Evolutionary conservation across 2,888 invertebrate genomes (phyloP).

Genomic region (Steromphala cineraria): DNA sequence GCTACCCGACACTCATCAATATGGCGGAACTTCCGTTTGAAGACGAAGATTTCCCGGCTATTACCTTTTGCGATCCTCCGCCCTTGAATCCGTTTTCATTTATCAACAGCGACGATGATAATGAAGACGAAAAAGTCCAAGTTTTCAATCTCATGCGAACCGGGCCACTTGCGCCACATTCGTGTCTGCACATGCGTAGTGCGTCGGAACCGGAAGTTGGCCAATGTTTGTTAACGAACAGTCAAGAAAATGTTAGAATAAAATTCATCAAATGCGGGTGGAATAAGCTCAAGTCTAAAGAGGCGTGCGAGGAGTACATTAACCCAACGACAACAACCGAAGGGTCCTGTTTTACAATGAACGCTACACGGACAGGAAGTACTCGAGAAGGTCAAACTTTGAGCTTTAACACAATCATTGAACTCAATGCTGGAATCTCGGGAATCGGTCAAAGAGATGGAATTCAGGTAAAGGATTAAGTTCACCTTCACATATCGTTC

Average conservation of each 20-base stretch:
- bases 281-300: background rate
- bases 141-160: background rate
- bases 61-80: background rate
- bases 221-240: background rate
- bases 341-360: background rate
- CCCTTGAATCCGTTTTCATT: background rate
- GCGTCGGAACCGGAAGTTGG: background rate
- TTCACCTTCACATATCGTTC: too few species aligned
- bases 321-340: background rate
- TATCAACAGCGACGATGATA: background rate
- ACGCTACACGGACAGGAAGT: background rate
- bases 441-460: background rate
- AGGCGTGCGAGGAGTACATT: background rate
- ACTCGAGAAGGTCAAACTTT: background rate
- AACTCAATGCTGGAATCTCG: background rate
- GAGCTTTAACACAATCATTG: background rate
- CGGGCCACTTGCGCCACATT: background rate
- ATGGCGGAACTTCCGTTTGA: conserved; percentile 4
- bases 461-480: background rate
- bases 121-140: background rate
- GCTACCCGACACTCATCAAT: background rate
- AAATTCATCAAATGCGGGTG: background rate
- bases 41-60: background rate
- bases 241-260: background rate
- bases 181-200: background rate